These are phyloP conservation scores for Elegia similella DNA, from an alignment of 2,888 invertebrate genomes.

Conservation along the genomic window DNA sequence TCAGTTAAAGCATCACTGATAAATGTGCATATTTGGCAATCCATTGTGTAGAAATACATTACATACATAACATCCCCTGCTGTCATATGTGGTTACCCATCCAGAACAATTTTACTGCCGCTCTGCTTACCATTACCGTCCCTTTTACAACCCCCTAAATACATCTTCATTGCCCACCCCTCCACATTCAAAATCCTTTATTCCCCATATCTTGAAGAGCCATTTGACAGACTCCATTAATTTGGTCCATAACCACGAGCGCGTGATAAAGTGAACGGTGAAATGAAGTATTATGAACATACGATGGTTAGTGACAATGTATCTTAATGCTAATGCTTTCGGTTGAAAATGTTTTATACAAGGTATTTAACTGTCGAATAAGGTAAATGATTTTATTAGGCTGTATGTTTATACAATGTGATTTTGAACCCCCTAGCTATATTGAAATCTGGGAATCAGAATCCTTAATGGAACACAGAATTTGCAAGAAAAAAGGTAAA, in stretches of 20 bases:
- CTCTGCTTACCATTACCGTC: conserved; percentile 10
- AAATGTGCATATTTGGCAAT: too few relatives aligned
- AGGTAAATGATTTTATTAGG: too few relatives aligned
- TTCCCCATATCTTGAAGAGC: conserved; percentile 36
- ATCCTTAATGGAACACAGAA: too few relatives aligned
- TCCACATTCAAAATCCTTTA: conserved; percentile 30
- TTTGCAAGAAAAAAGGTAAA: too few relatives aligned
- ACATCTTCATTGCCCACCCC: conserved; percentile 12
- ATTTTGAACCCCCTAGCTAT: too few relatives aligned
- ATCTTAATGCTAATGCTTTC: conserved; percentile 19
- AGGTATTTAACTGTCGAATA: too few relatives aligned
- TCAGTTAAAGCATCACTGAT: too few relatives aligned
- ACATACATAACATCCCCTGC: background rate
- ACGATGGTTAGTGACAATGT: conserved; percentile 25
- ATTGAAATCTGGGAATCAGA: too few relatives aligned
- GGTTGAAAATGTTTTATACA: too few relatives aligned
- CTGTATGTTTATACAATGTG: too few relatives aligned
- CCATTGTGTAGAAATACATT: background rate
- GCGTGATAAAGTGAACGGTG: conserved; percentile 33
- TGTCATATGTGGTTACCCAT: background rate
- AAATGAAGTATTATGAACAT: conserved; percentile 32
- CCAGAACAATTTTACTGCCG: conserved; percentile 12
- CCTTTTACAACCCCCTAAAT: conserved; percentile 13
- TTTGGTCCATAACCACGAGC: conserved; percentile 35
- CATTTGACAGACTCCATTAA: conserved; percentile 46